phyloP scores from a whole-genome alignment of 2,797 vertebrate genomes.

The Mormyrus proboscirostris region DNA sequence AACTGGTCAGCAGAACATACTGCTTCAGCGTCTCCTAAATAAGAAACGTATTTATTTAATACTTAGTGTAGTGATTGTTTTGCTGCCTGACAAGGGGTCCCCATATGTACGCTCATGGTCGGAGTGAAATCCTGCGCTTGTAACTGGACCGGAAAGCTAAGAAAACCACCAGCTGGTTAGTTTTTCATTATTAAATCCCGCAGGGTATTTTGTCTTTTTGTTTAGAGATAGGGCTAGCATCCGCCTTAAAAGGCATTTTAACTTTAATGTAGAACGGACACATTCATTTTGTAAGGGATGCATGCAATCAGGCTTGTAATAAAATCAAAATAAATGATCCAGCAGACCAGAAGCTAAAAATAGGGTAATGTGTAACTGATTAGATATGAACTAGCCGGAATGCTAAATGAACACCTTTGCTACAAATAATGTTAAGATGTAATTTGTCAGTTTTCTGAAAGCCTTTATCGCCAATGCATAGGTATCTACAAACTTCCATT shows the following conservation, averaged over 20 bases:
- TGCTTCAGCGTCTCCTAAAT: background rate
- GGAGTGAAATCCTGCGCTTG: background rate
- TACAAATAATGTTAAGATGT: constrained; percentile 17
- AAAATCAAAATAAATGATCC: constrained; percentile 15
- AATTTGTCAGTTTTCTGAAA: constrained; percentile 14
- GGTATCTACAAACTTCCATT: constrained; percentile 7
- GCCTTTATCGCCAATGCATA: constrained; percentile 16
- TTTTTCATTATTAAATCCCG: background rate
- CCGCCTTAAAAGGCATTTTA: background rate
- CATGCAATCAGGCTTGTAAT: constrained; percentile 15
- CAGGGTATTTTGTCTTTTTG: background rate
- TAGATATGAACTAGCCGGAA: constrained; percentile 17
- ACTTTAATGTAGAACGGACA: background rate
- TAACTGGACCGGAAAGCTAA: background rate
- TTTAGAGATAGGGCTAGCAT: background rate
- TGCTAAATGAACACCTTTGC: constrained; percentile 7
- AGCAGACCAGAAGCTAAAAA: background rate
- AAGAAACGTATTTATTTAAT: background rate
- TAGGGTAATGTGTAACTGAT: constrained; percentile 3
- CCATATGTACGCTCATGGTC: background rate
- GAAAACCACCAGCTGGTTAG: background rate
- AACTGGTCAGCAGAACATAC: background rate
- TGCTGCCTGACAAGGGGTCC: background rate
- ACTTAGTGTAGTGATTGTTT: background rate
- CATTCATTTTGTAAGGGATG: background rate